Conservation (phyloP, 2,797 vertebrate species). For the Takifugu rubripes region DNA sequence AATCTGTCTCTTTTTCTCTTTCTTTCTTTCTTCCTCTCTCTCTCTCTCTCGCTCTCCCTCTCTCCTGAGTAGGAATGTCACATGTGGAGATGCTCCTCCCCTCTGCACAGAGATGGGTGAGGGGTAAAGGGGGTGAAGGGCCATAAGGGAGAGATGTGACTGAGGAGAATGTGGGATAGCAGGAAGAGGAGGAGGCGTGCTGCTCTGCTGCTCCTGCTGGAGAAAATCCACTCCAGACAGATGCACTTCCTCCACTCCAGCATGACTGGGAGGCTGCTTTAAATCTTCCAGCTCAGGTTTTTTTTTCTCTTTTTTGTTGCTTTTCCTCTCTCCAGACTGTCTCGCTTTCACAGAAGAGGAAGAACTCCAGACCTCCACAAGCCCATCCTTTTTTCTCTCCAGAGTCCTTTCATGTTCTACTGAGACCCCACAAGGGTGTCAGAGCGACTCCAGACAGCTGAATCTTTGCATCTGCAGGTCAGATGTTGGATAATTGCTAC, state of each 20-base stretch:
- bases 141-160: conserved; percentile 61
- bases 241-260: conserved; percentile 32
- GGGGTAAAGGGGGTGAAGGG: conserved; percentile 66
- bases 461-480: conserved; percentile 46
- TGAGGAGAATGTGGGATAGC: conserved; percentile 17
- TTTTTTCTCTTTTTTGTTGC: conserved; percentile 4
- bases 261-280: conserved; percentile 23
- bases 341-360: conserved; percentile 27
- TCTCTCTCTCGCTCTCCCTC: background rate
- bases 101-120: conserved; percentile 45
- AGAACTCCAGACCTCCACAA: conserved; percentile 23
- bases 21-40: conserved; percentile 1
- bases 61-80: conserved; percentile 52
- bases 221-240: conserved; percentile 35
- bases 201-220: conserved; percentile 22
- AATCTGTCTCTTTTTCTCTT: background rate
- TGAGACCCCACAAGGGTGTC: conserved; percentile 14
- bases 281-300: conserved; percentile 23
- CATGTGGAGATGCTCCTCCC: conserved; percentile 63
- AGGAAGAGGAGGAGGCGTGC: conserved; percentile 22
- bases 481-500: conserved; percentile 31
- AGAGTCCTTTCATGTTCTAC: conserved; percentile 19
- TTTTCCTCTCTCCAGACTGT: conserved; percentile 16
- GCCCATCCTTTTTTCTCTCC: conserved; percentile 31
- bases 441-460: background rate